Conservation (phyloP, 2,113 vertebrate species). For the Eptatretus burgeri region DNA sequence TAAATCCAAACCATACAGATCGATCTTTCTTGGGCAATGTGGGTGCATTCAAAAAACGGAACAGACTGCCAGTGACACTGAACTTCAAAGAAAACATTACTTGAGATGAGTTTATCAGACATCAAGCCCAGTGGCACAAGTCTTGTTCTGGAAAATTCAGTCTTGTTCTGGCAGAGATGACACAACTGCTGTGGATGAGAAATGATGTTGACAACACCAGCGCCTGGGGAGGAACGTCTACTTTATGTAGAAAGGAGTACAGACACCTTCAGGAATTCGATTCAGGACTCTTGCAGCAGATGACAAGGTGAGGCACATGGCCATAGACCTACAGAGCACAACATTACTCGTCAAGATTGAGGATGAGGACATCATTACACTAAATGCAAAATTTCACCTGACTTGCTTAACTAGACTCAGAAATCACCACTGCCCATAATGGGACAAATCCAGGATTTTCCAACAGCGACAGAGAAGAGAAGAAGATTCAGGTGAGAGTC, state of each 20-base stretch:
- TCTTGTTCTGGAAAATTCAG: not conserved
- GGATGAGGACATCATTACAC: not conserved
- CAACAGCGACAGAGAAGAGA: not conserved
- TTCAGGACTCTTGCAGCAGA: too few relatives aligned
- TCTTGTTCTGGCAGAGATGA: not conserved
- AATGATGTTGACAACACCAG: not conserved
- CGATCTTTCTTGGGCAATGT: not conserved
- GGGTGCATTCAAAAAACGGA: not conserved
- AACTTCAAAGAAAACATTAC: not conserved
- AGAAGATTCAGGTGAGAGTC: not conserved
- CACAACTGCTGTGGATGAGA: not conserved
- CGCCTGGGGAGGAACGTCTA: not conserved
- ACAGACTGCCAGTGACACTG: not conserved
- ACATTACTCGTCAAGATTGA: not conserved
- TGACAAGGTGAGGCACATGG: too few relatives aligned
- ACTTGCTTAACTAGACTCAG: not conserved
- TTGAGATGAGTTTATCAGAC: not conserved
- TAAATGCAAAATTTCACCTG: conserved; percentile 1
- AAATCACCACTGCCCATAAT: not conserved
- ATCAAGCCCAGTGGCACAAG: not conserved
- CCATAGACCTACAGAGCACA: not conserved
- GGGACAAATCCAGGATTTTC: not conserved
- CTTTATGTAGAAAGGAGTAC: too few relatives aligned
- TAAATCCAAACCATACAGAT: conserved; percentile 2
- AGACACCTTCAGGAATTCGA: too few relatives aligned